A percentile compares a stretch with the other conserved stretches of the same genome.
Conservation (phyloP, 2,797 vertebrate species). For the Odontamblyopus lacepedii region DNA sequence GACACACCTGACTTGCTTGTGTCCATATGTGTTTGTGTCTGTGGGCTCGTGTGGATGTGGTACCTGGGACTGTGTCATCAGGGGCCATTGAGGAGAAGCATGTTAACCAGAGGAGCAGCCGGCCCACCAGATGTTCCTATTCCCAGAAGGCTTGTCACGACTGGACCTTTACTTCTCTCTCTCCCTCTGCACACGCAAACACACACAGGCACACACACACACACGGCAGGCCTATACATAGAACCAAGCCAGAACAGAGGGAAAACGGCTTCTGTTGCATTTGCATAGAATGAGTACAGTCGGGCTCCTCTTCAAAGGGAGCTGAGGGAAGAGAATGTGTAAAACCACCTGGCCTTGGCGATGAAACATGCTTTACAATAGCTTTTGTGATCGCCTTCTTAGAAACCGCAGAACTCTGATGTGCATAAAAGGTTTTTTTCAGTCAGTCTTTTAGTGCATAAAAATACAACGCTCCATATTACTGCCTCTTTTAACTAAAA, state of each 20-base stretch:
- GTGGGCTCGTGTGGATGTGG: slow-evolving; percentile 46
- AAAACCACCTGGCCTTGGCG: slow-evolving; percentile 36
- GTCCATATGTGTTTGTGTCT: slow-evolving; percentile 34
- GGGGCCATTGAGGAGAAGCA: slow-evolving; percentile 74
- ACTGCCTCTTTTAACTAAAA: background rate
- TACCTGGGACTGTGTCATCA: slow-evolving; percentile 53
- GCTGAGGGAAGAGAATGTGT: slow-evolving; percentile 26
- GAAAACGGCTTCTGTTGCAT: slow-evolving; percentile 36
- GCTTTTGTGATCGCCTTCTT: slow-evolving; percentile 22
- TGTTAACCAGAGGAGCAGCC: slow-evolving; percentile 84
- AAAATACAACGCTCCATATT: background rate
- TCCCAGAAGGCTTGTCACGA: slow-evolving; percentile 78
- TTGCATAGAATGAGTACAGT: slow-evolving; percentile 38
- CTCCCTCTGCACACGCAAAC: slow-evolving; percentile 54
- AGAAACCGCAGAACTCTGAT: slow-evolving; percentile 22
- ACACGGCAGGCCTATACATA: slow-evolving; percentile 38
- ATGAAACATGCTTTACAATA: slow-evolving; percentile 28
- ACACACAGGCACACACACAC: slow-evolving; percentile 28
- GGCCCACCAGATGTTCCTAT: slow-evolving; percentile 80
- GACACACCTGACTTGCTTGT: slow-evolving; percentile 28
- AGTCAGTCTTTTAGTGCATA: slow-evolving; percentile 17
- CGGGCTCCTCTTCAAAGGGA: slow-evolving; percentile 32
- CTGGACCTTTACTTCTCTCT: slow-evolving; percentile 77
- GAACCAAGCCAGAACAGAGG: slow-evolving; percentile 22
- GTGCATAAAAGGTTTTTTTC: slow-evolving; percentile 26